Evolutionary conservation across 2,797 vertebrate genomes (phyloP).

Genomic region (Muscicapa striata): DNA sequence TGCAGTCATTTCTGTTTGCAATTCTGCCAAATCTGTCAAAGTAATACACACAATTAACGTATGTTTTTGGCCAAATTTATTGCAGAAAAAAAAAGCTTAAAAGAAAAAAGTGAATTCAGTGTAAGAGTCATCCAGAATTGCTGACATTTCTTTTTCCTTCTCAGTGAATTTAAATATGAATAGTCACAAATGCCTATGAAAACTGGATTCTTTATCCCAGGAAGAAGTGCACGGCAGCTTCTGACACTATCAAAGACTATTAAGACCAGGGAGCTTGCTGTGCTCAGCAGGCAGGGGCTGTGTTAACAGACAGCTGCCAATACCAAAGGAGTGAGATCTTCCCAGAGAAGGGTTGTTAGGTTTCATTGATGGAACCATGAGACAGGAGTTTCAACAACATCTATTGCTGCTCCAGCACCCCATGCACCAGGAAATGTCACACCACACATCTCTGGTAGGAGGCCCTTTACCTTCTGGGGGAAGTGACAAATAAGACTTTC

Average conservation of each 20-base stretch:
- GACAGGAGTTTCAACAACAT: background rate
- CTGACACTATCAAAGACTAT: background rate
- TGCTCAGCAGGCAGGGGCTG: background rate
- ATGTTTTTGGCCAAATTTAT: constrained; percentile 23
- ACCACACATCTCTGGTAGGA: background rate
- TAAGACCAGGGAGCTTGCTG: background rate
- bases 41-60: background rate
- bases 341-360: background rate
- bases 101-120: background rate
- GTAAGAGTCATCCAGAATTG: background rate
- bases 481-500: background rate
- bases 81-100: background rate
- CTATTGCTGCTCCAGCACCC: background rate
- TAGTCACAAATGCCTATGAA: background rate
- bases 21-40: background rate
- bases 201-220: background rate
- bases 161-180: background rate
- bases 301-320: background rate
- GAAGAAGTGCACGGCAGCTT: background rate
- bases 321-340: background rate
- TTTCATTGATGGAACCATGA: background rate
- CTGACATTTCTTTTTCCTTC: background rate
- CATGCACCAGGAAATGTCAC: rapidly evolving
- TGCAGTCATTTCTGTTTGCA: background rate
- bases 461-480: background rate